A percentile compares a stretch with the other conserved stretches of the same genome.
phyloP scores from a whole-genome alignment of 2,888 invertebrate genomes.

The Beris chalybata region DNA sequence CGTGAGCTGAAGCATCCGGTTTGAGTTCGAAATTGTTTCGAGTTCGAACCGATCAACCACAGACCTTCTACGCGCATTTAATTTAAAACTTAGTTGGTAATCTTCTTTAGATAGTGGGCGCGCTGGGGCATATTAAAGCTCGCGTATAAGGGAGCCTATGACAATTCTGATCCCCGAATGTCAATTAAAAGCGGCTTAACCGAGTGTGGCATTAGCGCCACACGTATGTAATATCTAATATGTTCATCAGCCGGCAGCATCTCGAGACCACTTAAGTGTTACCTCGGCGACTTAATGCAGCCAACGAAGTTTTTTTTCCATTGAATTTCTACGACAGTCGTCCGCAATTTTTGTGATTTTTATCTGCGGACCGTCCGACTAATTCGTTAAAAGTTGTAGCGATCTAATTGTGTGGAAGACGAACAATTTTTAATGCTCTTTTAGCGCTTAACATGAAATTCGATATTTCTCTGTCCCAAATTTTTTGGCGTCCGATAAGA shows the following conservation, averaged over 20 bases:
- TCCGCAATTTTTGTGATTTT: too few species aligned
- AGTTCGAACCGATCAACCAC: not conserved
- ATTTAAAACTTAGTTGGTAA: conserved; percentile 23
- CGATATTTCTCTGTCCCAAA: too few species aligned
- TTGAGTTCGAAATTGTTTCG: not conserved
- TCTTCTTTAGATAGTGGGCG: conserved; percentile 31
- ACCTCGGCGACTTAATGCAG: too few species aligned
- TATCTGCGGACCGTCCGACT: too few species aligned
- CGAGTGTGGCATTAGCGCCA: conserved; percentile 36
- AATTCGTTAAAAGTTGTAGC: too few species aligned
- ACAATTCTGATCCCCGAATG: conserved; percentile 33
- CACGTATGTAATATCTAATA: conserved; percentile 22
- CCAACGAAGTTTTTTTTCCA: too few species aligned
- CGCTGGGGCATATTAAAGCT: conserved; percentile 31
- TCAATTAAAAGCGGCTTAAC: conserved; percentile 39
- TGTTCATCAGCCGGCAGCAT: not conserved
- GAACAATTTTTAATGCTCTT: too few species aligned
- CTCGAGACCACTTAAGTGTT: too few species aligned
- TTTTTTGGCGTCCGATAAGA: too few species aligned
- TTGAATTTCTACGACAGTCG: too few species aligned
- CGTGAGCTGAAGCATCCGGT: conserved; percentile 18
- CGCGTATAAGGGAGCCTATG: conserved; percentile 33
- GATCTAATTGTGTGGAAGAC: too few species aligned
- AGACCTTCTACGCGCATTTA: conserved; percentile 7
- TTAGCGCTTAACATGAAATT: not conserved